A percentile compares a stretch with the other conserved stretches of the same genome.
These are phyloP conservation scores for Sebastes cheni DNA, from an alignment of 2,797 vertebrate species.

Conservation along the genomic window DNA sequence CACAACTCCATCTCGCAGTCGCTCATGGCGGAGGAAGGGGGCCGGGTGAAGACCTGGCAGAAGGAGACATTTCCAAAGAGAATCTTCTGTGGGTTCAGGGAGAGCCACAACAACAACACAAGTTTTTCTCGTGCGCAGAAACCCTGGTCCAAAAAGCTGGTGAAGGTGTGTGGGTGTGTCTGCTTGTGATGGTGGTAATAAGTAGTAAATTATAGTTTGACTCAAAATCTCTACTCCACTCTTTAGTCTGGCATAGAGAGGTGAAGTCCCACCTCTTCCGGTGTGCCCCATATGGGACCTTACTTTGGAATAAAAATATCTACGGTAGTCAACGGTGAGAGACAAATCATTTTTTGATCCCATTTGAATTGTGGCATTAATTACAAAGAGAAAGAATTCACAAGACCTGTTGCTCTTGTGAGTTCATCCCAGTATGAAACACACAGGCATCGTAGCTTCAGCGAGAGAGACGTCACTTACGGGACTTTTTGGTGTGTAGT, in stretches of 20 bases:
- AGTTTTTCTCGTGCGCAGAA: conserved; percentile 81
- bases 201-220: background rate
- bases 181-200: background rate
- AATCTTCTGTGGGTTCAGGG: conserved; percentile 78
- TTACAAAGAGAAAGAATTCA: too few relatives aligned
- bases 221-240: background rate
- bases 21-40: conserved; percentile 71
- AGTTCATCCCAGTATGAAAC: too few relatives aligned
- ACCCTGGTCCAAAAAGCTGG: conserved; percentile 83
- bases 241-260: background rate
- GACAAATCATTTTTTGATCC: too few relatives aligned
- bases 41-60: conserved; percentile 77
- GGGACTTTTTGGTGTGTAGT: too few relatives aligned
- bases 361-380: too few relatives aligned
- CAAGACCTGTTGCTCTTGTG: too few relatives aligned
- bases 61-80: conserved; percentile 85
- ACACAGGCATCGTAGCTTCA: too few relatives aligned
- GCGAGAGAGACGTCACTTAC: too few relatives aligned
- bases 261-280: too few relatives aligned
- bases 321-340: too few relatives aligned
- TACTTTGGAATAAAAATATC: too few relatives aligned
- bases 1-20: conserved; percentile 80
- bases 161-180: conserved; percentile 50
- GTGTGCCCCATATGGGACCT: too few relatives aligned
- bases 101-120: conserved; percentile 75